Evolutionary conservation across 92 coral and sea anemone genomes (phyloP), one percentile per base, ranked within the genome.

Genomic region (Diadumene lineata): DNA sequence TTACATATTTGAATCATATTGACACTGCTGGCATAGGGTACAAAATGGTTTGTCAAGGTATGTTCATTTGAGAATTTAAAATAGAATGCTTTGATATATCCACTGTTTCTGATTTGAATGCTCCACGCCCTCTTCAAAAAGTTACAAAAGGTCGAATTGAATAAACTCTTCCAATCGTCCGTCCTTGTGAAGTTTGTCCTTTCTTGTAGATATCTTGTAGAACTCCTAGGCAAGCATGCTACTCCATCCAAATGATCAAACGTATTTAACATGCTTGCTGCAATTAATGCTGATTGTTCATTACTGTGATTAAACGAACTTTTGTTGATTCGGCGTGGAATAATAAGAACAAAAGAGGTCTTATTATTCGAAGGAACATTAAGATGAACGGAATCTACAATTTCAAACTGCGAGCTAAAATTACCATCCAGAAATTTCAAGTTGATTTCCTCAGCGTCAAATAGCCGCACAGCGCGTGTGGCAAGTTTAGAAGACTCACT

Each of bases 101-200:
- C 94, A 0, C 85, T 85, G 65, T 89, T 86, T 38, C 90, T 56
- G 2, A 89, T 89, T 29, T 73, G 80, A 70, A 89, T 16, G 48
- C 90, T 89, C 74, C 88, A 89, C 7, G 70, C 75, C 3, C 85
- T 72, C 51, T 57, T 63, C 6, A 77, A 23, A 71, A 85, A 89
- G 19, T 87, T 86, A 70, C 94, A 89, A 90, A 88, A 89, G 0
- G 88, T 79, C 27, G 81, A 67, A 55, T 74, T 80, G 32, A 71
- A 71, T 71, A 51, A 56, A 44, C 34, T 7, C 17, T 46, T 31
- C 68, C 68, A 62, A 3, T 11, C 8, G 29, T 62, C 43, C 21
- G 13, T 38, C 7, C 31, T 22, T 4, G 7, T 4, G 27, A 28
- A 30, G 7, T 4, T 3, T 27, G 29, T 53, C 58, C 21, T 53